phyloP scores from a whole-genome alignment of 2,797 vertebrate species.

The Antrozous pallidus region DNA sequence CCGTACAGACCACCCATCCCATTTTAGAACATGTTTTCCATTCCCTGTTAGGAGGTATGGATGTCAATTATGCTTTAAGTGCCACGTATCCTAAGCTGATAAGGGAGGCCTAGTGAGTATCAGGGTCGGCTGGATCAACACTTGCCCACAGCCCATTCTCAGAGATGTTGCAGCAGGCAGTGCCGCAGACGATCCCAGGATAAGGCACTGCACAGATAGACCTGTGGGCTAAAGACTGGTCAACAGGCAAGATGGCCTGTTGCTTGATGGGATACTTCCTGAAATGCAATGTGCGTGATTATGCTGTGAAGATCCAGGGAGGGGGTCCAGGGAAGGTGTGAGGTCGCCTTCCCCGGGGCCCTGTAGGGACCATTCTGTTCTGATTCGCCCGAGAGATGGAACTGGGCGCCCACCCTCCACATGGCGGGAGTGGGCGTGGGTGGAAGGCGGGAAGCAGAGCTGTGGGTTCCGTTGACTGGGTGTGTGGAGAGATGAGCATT shows the following conservation, averaged over 20 bases:
- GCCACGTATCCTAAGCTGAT: not conserved
- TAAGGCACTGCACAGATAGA: constrained; percentile 6
- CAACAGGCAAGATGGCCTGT: not conserved
- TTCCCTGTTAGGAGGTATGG: constrained; percentile 59
- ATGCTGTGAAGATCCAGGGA: accelerated
- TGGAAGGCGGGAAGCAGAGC: not conserved
- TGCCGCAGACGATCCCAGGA: not conserved
- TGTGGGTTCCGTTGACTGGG: not conserved
- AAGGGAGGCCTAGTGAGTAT: constrained; percentile 37
- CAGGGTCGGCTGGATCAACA: constrained; percentile 54
- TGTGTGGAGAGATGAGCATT: not conserved
- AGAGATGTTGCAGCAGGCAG: constrained; percentile 41
- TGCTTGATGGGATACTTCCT: not conserved
- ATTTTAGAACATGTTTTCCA: constrained; percentile 59
- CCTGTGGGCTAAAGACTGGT: too few species aligned
- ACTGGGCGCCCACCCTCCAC: accelerated
- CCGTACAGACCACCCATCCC: constrained; percentile 42
- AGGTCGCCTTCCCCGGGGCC: accelerated
- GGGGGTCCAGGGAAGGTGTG: accelerated
- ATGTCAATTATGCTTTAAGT: constrained; percentile 55
- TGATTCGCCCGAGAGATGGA: not conserved
- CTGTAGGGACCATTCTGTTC: not conserved
- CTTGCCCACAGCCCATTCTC: constrained; percentile 42
- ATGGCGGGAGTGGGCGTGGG: accelerated
- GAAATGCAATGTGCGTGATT: not conserved